Percentiles rank a stretch among this genome's conserved stretches.
Evolutionary conservation across 1,140 invertebrate genomes (phyloP).

Genomic region (Zaprionus tsacasi): DNA sequence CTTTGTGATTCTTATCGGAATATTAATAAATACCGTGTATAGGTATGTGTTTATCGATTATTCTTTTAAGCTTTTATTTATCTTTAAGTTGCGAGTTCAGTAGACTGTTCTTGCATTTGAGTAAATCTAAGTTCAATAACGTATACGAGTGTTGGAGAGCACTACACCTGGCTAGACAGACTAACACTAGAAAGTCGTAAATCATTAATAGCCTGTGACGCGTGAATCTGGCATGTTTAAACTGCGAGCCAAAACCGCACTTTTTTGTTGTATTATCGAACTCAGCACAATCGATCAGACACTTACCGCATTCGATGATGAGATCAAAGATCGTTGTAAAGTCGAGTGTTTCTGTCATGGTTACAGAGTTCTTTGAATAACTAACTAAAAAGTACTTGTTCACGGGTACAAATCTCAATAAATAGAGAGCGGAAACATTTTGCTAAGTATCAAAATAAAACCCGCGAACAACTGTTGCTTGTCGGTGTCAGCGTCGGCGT

Average conservation of each 20-base stretch:
- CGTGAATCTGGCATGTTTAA: not conserved
- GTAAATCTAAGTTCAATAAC: not conserved
- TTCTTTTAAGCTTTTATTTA: not conserved
- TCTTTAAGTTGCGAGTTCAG: not conserved
- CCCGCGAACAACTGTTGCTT: slow-evolving; percentile 16
- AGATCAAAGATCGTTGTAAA: slow-evolving; percentile 78
- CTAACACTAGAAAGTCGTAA: not conserved
- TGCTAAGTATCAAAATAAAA: slow-evolving; percentile 15
- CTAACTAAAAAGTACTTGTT: slow-evolving; percentile 18
- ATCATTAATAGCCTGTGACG: not conserved
- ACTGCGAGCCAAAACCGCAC: not conserved
- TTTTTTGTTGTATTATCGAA: slow-evolving; percentile 7
- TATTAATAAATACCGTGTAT: not conserved
- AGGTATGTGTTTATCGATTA: not conserved
- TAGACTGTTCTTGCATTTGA: not conserved
- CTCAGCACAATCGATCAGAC: slow-evolving; percentile 7
- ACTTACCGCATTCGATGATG: slow-evolving; percentile 72
- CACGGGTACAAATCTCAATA: slow-evolving; percentile 12
- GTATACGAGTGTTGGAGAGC: not conserved
- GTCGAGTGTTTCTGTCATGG: slow-evolving; percentile 65
- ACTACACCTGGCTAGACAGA: not conserved
- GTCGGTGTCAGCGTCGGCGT: slow-evolving; percentile 1
- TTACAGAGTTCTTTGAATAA: slow-evolving; percentile 10
- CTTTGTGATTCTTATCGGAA: not conserved
- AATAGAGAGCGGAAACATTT: slow-evolving; percentile 24